Conservation (phyloP, 2,113 vertebrate genomes). For the Atrichornis clamosus region DNA sequence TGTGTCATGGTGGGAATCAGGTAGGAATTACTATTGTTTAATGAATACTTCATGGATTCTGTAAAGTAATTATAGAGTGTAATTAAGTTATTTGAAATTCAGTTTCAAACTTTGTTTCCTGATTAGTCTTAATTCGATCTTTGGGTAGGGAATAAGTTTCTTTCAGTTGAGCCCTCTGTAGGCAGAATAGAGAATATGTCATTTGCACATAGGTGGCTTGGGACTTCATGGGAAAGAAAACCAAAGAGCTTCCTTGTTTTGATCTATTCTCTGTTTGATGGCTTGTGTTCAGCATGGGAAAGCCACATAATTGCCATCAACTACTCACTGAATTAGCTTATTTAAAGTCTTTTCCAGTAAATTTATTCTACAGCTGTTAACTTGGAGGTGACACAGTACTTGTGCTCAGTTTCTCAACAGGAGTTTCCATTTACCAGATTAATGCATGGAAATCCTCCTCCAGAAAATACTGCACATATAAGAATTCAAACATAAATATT, state of each 20-base stretch:
- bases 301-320: constrained; percentile 6
- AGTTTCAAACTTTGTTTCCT: constrained; percentile 69
- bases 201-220: constrained; percentile 39
- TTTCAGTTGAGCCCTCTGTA: constrained; percentile 51
- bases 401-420: not conserved
- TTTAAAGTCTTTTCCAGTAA: constrained; percentile 29
- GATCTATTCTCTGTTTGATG: not conserved
- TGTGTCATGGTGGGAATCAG: constrained; percentile 65
- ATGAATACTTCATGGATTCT: constrained; percentile 66
- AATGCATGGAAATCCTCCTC: not conserved
- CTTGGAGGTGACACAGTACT: not conserved
- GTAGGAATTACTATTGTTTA: constrained; percentile 74
- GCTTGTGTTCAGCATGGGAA: constrained; percentile 13
- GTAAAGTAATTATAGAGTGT: constrained; percentile 69
- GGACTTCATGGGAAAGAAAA: constrained; percentile 24
- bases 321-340: constrained; percentile 17
- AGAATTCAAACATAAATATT: not conserved
- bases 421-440: not conserved
- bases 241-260: constrained; percentile 23
- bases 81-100: constrained; percentile 79
- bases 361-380: not conserved
- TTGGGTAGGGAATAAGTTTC: constrained; percentile 51
- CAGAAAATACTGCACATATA: not conserved
- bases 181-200: constrained; percentile 31
- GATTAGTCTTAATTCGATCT: constrained; percentile 66